These are phyloP conservation scores for Siniperca chuatsi DNA, from an alignment of 2,113 vertebrate genomes.

Conservation along the genomic window DNA sequence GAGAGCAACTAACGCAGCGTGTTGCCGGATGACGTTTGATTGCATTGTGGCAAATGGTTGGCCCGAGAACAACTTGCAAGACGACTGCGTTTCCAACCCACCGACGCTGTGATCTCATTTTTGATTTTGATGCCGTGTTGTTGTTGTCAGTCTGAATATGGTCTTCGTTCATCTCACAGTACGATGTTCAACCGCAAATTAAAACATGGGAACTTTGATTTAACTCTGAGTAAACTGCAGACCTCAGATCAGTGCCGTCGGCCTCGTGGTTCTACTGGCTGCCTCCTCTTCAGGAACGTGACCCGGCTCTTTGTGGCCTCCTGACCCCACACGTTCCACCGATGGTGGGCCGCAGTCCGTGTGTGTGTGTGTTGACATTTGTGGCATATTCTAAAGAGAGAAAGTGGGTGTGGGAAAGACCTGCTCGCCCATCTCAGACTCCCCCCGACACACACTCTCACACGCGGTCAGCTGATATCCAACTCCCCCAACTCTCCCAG, in stretches of 20 bases:
- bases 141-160: too few relatives aligned
- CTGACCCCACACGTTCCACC: conserved; percentile 67
- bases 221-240: neutral
- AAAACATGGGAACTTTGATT: neutral
- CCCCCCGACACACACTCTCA: conserved; percentile 44
- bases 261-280: neutral
- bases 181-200: too few relatives aligned
- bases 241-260: neutral
- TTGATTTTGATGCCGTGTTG: too few relatives aligned
- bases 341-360: conserved; percentile 20
- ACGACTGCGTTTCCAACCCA: too few relatives aligned
- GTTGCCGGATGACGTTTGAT: too few relatives aligned
- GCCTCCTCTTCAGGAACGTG: conserved; percentile 45
- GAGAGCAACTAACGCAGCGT: too few relatives aligned
- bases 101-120: too few relatives aligned
- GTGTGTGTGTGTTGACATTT: conserved; percentile 57
- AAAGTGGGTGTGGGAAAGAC: conserved; percentile 73
- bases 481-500: conserved; percentile 71
- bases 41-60: too few relatives aligned
- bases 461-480: conserved; percentile 62
- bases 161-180: too few relatives aligned
- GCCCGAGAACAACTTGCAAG: too few relatives aligned
- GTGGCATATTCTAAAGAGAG: conserved; percentile 64
- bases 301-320: conserved; percentile 29
- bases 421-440: conserved; percentile 43